Evolutionary conservation across 2,113 vertebrate species (phyloP).

Genomic region (Suricata suricatta): DNA sequence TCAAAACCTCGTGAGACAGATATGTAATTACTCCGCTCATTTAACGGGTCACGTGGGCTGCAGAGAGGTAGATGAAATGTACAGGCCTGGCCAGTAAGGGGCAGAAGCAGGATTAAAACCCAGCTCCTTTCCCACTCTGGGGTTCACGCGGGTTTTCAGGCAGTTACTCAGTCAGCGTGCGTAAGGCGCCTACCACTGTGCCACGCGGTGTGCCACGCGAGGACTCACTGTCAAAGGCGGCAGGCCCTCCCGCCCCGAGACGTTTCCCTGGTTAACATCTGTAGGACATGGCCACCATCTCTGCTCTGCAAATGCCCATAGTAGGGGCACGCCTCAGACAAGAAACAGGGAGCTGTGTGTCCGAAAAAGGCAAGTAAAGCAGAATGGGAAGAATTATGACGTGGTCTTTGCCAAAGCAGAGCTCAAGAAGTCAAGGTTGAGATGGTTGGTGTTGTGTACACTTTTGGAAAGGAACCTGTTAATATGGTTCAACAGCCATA

Average conservation of each 20-base stretch:
- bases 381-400: not conserved
- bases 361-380: not conserved
- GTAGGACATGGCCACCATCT: not conserved
- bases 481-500: not conserved
- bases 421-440: conserved; percentile 3
- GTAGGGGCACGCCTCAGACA: not conserved
- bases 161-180: not conserved
- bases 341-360: not conserved
- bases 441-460: not conserved
- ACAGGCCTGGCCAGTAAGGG: not conserved
- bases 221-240: not conserved
- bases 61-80: not conserved
- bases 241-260: not conserved
- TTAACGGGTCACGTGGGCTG: not conserved
- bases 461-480: conserved; percentile 6
- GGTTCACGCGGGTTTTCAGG: not conserved
- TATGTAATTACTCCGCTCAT: not conserved
- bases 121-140: not conserved
- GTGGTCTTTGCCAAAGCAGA: not conserved
- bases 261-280: not conserved
- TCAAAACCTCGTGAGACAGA: not conserved
- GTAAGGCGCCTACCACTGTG: not conserved
- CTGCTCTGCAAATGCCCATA: not conserved
- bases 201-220: not conserved
- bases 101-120: not conserved